These are phyloP conservation scores for Scaptomyza polygonia DNA, from an alignment of 2,888 invertebrate species.

Conservation along the genomic window DNA sequence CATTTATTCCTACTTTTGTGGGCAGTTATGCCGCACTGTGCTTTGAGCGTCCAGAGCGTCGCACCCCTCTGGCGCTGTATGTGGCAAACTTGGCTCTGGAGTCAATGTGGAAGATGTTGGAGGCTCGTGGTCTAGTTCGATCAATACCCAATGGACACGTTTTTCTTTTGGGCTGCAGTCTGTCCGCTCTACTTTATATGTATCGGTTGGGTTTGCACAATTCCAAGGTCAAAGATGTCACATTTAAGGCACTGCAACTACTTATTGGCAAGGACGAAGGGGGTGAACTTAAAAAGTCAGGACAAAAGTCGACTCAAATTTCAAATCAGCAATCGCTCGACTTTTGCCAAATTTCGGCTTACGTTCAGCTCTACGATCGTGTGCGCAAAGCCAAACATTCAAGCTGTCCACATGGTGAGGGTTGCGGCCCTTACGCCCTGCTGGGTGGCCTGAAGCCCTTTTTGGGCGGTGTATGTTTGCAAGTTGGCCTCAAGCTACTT, in stretches of 20 bases:
- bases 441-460: slow-evolving; percentile 86
- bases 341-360: slow-evolving; percentile 50
- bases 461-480: slow-evolving; percentile 86
- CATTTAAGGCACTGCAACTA: slow-evolving; percentile 87
- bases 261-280: slow-evolving; percentile 87
- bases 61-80: slow-evolving; percentile 90
- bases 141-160: slow-evolving; percentile 88
- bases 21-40: slow-evolving; percentile 90
- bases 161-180: slow-evolving; percentile 87
- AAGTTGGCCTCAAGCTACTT: slow-evolving; percentile 86
- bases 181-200: slow-evolving; percentile 86
- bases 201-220: slow-evolving; percentile 86
- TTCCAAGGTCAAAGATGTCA: slow-evolving; percentile 83
- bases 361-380: slow-evolving; percentile 66
- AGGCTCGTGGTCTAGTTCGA: slow-evolving; percentile 86
- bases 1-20: slow-evolving; percentile 89
- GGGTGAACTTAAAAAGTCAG: slow-evolving; percentile 46
- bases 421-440: slow-evolving; percentile 86
- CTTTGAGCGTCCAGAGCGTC: slow-evolving; percentile 89
- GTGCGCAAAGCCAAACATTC: slow-evolving; percentile 79
- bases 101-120: slow-evolving; percentile 89
- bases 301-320: slow-evolving; percentile 12
- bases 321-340: slow-evolving; percentile 28
- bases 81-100: slow-evolving; percentile 92
- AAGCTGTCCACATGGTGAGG: slow-evolving; percentile 87